phyloP scores from a whole-genome alignment of 2,113 vertebrate species.

The Nesospiza acunhae region DNA sequence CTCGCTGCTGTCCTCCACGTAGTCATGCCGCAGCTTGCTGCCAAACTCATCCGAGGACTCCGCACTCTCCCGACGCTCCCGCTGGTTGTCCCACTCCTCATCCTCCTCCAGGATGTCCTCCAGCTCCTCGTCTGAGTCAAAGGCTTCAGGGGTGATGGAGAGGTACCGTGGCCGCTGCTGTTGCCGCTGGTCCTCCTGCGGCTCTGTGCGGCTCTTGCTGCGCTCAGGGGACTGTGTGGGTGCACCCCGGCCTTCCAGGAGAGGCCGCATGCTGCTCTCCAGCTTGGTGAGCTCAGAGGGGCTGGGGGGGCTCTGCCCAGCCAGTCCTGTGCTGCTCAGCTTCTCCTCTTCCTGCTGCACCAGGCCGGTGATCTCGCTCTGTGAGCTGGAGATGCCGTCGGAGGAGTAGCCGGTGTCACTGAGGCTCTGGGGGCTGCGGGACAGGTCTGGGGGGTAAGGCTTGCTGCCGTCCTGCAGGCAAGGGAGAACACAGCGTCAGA shows the following conservation, averaged over 20 bases:
- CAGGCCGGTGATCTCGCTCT: conserved; percentile 92
- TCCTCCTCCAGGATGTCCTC: conserved; percentile 93
- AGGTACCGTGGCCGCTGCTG: conserved; percentile 90
- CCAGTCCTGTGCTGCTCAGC: conserved; percentile 84
- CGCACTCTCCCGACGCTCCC: conserved; percentile 77
- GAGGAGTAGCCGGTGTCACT: conserved; percentile 98
- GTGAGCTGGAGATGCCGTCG: conserved; percentile 93
- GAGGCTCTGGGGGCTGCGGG: conserved; percentile 90
- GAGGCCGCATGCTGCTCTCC: conserved; percentile 88
- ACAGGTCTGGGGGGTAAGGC: conserved; percentile 90
- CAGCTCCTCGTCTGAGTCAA: conserved; percentile 90
- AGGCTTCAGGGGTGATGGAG: conserved; percentile 88
- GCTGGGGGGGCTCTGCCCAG: conserved; percentile 80
- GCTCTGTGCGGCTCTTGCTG: conserved; percentile 65
- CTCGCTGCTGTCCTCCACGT: conserved; percentile 95
- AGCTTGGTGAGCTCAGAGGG: conserved; percentile 92
- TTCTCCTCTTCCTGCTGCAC: conserved; percentile 91
- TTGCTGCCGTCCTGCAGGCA: conserved; percentile 86
- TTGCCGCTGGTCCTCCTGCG: conserved; percentile 78
- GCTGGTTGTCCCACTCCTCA: conserved; percentile 86
- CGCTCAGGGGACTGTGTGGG: conserved; percentile 54
- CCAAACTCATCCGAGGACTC: conserved; percentile 94
- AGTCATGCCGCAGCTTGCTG: conserved; percentile 94
- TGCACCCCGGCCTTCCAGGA: conserved; percentile 80
- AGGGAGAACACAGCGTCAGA: background rate